Base-by-base conservation (phyloP, 2,888 invertebrate species). In the Cancer borealis region DNA sequence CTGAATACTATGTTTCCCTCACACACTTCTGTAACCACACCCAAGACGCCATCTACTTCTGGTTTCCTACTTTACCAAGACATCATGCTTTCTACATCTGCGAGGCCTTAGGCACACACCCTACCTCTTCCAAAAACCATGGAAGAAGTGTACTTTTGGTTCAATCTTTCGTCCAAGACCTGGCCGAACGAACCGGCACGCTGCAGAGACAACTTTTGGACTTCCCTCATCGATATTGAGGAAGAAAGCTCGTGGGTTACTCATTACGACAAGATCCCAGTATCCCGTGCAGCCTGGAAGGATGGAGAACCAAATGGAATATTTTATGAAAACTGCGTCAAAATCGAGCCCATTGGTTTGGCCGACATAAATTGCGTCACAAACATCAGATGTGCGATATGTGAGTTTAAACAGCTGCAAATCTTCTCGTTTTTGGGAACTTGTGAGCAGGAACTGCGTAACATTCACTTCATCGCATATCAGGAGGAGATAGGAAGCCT, bases 351-450 rank as follows among this genome's bases (percentile, higher is more conserved):
- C 4, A 54, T 46, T n/a, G 95, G 95, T 45, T 26, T 95, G n/a
- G 95, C 46, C n/a, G 95, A 95, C 89, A 93, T 95, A 6, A 93
- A 95, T 88, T 95, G 95, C 45, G 21, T 89, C n/a, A 95, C 95
- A 14, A 92, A 93, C 39, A 88, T 90, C 17, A 79, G 90, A 39
- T 95, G 95, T 88, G 91, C 93, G 39, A 92, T 95, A 10, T 95
- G 95, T 73, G 88, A 91, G 66, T 93, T 95, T 54, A 91, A 14
- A 26, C 66, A 92, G 6, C 90, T 73, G 46, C 91, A 91, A 49
- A 90, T 92, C 14, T 95, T 93, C 91, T 89, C 95, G 0, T 46
- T 95, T 17, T 49, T 93, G 17, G 95, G 95, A 5, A 94, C 93
- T 12, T 95, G 95, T 84, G 94, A 95, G 30, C n/a, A 26, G 21